Conservation (phyloP, 2,113 vertebrate species). For the Athene cunicularia region DNA sequence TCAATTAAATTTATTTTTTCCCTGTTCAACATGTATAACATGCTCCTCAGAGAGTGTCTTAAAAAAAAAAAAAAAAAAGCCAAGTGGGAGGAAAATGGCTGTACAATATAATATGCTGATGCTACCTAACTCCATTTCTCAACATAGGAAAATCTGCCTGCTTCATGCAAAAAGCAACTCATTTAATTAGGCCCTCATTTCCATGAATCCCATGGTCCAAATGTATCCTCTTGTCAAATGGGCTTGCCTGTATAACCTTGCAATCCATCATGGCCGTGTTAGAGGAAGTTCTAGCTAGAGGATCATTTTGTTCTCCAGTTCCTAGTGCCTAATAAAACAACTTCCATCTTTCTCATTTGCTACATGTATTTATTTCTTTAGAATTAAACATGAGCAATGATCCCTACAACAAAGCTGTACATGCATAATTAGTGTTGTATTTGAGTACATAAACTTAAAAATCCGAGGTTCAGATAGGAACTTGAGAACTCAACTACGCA, state of each 20-base stretch:
- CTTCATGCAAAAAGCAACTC: background rate
- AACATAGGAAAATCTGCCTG: background rate
- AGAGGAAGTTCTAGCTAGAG: background rate
- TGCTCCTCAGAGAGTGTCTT: background rate
- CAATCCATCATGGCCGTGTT: background rate
- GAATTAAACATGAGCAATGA: background rate
- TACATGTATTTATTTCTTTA: background rate
- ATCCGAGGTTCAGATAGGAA: background rate
- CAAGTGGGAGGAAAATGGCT: background rate
- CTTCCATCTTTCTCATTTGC: background rate
- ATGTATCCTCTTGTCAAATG: background rate
- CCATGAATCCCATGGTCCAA: background rate
- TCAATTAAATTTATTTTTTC: background rate
- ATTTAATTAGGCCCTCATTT: background rate
- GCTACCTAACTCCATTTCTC: background rate
- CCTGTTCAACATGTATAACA: background rate
- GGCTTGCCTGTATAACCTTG: background rate
- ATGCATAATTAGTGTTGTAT: background rate
- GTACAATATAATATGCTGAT: background rate
- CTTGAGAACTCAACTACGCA: background rate
- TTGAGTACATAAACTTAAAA: background rate
- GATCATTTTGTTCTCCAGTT: background rate
- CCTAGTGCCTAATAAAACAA: background rate
- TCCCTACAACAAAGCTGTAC: background rate
- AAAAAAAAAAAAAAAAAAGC: too few relatives aligned